These are phyloP conservation scores for Sycobia sp. DNA, from an alignment of 1,140 invertebrate species.

Conservation along the genomic window DNA sequence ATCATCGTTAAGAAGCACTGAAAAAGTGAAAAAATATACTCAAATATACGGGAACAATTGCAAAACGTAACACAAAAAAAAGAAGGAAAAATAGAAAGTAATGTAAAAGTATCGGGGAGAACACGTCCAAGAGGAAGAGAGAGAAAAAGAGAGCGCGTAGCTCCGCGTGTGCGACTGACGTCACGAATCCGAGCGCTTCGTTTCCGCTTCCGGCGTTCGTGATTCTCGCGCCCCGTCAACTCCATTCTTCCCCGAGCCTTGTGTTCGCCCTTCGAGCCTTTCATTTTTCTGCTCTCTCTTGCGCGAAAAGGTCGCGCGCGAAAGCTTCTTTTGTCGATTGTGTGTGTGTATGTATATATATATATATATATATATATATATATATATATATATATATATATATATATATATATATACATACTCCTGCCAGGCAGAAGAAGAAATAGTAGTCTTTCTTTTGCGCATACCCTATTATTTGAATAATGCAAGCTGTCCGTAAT, in stretches of 20 bases:
- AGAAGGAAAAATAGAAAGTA: neutral
- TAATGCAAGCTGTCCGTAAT: constrained; percentile 2
- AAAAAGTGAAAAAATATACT: too few relatives aligned
- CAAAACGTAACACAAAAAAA: neutral
- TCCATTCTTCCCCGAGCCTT: constrained; percentile 46
- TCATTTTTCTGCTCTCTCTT: constrained; percentile 28
- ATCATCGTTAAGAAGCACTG: too few relatives aligned
- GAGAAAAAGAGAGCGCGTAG: too few relatives aligned
- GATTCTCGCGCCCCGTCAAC: constrained; percentile 51
- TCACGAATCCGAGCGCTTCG: constrained; percentile 41
- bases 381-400: too few relatives aligned
- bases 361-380: too few relatives aligned
- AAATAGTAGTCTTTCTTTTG: neutral
- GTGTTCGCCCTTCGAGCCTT: constrained; percentile 19
- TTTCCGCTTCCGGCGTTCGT: constrained; percentile 50
- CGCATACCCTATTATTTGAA: constrained; percentile 18
- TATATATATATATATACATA: too few relatives aligned
- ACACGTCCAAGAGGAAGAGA: too few relatives aligned
- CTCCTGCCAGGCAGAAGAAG: too few relatives aligned
- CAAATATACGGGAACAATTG: too few relatives aligned
- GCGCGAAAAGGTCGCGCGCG: constrained; percentile 14
- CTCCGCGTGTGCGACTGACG: constrained; percentile 31
- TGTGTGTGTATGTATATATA: too few relatives aligned
- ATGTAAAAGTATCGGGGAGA: too few relatives aligned
- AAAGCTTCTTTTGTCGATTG: constrained; percentile 28